Evolutionary conservation across 1,140 invertebrate genomes (phyloP).

Genomic region (Achatina immaculata): DNA sequence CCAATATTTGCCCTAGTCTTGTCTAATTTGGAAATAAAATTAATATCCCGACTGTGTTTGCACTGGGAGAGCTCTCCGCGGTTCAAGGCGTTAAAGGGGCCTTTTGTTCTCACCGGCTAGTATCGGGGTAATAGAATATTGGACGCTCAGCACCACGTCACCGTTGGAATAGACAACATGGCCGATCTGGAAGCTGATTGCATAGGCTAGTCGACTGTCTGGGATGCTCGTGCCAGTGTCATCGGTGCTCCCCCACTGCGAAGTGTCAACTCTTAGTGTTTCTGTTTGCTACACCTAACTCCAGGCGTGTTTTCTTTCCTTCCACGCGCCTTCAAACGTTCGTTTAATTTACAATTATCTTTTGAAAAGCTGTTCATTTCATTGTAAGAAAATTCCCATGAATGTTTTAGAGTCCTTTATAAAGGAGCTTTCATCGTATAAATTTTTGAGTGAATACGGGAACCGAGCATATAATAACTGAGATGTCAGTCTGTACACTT

Average conservation of each 20-base stretch:
- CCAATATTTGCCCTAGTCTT: conserved; percentile 26
- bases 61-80: neutral
- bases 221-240: neutral
- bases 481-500: too few relatives aligned
- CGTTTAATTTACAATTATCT: too few relatives aligned
- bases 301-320: too few relatives aligned
- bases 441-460: too few relatives aligned
- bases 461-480: too few relatives aligned
- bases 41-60: conserved; percentile 27
- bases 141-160: neutral
- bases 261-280: neutral
- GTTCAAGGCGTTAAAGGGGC: neutral
- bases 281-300: neutral
- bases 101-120: conserved; percentile 16
- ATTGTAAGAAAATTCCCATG: too few relatives aligned
- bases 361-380: too few relatives aligned
- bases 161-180: conserved; percentile 2
- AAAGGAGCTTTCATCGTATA: too few relatives aligned
- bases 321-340: too few relatives aligned
- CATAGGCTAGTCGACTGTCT: neutral
- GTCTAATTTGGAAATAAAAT: conserved; percentile 38
- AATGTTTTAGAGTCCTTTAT: too few relatives aligned
- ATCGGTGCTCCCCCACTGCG: neutral
- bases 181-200: neutral
- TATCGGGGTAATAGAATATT: conserved; percentile 25